These are phyloP conservation scores for Phaethon lepturus DNA, from an alignment of 2,113 vertebrate genomes.

Conservation along the genomic window DNA sequence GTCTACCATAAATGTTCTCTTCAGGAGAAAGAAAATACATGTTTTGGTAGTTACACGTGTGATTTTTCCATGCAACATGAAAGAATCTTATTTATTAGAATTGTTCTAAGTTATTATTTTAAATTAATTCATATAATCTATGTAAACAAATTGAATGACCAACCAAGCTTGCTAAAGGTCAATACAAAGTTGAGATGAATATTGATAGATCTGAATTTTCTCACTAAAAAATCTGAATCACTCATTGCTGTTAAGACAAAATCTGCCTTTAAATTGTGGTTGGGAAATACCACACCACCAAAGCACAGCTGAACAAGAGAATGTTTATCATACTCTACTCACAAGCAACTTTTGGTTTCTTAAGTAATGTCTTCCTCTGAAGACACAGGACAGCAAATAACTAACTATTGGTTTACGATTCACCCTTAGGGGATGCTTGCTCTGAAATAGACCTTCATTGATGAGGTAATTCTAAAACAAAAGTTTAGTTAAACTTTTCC, in stretches of 20 bases:
- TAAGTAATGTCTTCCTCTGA: neutral
- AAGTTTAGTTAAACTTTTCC: neutral
- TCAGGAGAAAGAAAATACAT: neutral
- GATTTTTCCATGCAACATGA: neutral
- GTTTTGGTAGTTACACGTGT: fast-evolving
- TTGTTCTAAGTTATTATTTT: neutral
- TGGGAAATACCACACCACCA: neutral
- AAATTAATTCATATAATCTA: neutral
- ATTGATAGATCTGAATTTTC: neutral
- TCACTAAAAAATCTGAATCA: neutral
- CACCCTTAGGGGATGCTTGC: neutral
- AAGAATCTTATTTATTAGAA: neutral
- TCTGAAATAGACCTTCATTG: neutral
- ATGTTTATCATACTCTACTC: neutral
- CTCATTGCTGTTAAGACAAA: neutral
- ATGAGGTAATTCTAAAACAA: neutral
- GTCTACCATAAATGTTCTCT: neutral
- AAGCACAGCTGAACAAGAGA: neutral
- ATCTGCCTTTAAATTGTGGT: neutral
- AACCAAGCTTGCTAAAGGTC: neutral
- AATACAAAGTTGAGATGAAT: neutral
- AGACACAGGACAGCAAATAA: neutral
- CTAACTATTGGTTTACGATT: neutral
- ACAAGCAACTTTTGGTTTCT: neutral
- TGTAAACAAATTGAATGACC: neutral